Evolutionary conservation across 2,888 invertebrate genomes (phyloP).

Genomic region (Operophtera brumata): DNA sequence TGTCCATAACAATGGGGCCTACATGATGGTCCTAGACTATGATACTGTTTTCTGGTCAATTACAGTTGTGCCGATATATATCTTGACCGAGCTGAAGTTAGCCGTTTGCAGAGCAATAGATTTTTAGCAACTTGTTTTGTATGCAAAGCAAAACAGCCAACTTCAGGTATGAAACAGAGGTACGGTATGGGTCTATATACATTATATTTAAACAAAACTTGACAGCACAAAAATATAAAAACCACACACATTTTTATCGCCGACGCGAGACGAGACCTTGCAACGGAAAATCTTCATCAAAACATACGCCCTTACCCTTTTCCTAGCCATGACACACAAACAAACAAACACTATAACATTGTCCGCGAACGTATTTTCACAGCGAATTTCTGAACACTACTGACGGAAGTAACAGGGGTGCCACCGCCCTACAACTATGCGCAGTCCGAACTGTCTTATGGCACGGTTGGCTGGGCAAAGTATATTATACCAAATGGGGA

Average conservation of each 20-base stretch:
- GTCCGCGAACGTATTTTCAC: constrained; percentile 41
- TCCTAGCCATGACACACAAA: constrained; percentile 63
- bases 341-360: constrained; percentile 22
- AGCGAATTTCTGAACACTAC: constrained; percentile 49
- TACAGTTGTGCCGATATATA: too few relatives aligned
- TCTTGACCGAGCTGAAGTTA: too few relatives aligned
- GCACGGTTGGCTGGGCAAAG: constrained; percentile 28
- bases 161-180: too few relatives aligned
- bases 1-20: too few relatives aligned
- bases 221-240: neutral
- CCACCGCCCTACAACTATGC: constrained; percentile 54
- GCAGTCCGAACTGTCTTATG: constrained; percentile 46
- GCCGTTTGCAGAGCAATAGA: too few relatives aligned
- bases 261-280: constrained; percentile 23
- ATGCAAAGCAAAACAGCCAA: too few relatives aligned
- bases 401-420: constrained; percentile 53
- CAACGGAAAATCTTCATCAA: constrained; percentile 32
- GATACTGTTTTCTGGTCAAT: too few relatives aligned
- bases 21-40: too few relatives aligned
- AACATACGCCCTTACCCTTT: constrained; percentile 63
- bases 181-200: too few relatives aligned
- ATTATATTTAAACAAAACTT: too few relatives aligned
- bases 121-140: too few relatives aligned
- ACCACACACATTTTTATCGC: constrained; percentile 28
- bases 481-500: constrained; percentile 33